These are phyloP conservation scores for Lepidochrysops patricia DNA, from an alignment of 2,888 invertebrate genomes.

Conservation along the genomic window DNA sequence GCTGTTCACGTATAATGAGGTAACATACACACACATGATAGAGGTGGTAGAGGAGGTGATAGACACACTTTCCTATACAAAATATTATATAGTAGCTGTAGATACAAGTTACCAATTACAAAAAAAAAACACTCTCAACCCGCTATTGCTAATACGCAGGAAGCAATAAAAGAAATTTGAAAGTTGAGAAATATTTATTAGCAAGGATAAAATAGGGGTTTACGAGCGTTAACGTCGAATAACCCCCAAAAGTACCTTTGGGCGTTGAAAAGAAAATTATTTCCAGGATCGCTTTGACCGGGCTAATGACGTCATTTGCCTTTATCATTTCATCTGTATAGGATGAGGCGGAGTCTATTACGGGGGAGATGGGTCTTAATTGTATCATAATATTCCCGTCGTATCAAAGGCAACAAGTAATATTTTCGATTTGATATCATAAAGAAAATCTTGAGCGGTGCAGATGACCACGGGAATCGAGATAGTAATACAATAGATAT, in stretches of 20 bases:
- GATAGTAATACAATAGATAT: too few species aligned
- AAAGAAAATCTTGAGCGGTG: neutral
- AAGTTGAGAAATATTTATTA: conserved; percentile 23
- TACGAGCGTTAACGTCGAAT: conserved; percentile 27
- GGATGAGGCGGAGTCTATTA: conserved; percentile 24
- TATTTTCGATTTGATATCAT: neutral
- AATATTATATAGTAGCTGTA: too few species aligned
- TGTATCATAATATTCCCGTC: neutral
- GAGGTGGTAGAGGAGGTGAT: too few species aligned
- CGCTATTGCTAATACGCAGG: neutral
- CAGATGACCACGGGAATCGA: too few species aligned
- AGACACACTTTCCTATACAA: too few species aligned
- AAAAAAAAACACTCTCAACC: neutral
- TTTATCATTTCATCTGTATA: conserved; percentile 32
- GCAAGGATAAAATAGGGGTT: conserved; percentile 25
- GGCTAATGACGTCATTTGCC: conserved; percentile 34
- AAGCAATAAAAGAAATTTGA: conserved; percentile 18
- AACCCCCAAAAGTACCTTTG: conserved; percentile 27
- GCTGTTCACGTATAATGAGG: too few species aligned
- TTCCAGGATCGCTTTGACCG: conserved; percentile 30
- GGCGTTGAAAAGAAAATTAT: conserved; percentile 32
- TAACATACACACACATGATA: too few species aligned
- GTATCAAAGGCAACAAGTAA: neutral
- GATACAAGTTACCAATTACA: neutral
- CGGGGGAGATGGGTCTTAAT: neutral